A percentile compares a stretch with the other conserved stretches of the same genome.
These are phyloP conservation scores for Epizoanthus stellaris DNA, from an alignment of 92 coral and sea anemone species.

Conservation along the genomic window DNA sequence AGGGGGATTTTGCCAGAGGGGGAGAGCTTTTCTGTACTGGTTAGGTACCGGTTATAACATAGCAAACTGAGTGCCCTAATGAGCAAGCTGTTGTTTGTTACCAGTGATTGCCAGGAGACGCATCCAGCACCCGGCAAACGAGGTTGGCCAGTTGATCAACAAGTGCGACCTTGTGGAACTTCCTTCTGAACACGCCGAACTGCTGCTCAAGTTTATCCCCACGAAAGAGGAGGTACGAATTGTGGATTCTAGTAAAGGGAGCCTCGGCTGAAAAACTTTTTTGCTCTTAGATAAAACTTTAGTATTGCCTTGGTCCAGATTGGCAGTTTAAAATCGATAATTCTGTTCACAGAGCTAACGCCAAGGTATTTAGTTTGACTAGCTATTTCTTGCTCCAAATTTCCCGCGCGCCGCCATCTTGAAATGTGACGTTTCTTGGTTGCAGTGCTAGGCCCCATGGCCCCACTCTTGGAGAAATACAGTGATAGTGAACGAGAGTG, in stretches of 20 bases:
- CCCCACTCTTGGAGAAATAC: too few relatives aligned
- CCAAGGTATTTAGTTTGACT: too few relatives aligned
- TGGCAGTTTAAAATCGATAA: too few relatives aligned
- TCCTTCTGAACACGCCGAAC: constrained; percentile 93
- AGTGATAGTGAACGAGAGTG: too few relatives aligned
- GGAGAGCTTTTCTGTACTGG: neutral
- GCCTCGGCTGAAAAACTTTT: too few relatives aligned
- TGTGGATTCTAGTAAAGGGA: neutral
- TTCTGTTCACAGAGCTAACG: too few relatives aligned
- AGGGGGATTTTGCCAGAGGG: neutral
- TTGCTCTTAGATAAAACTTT: too few relatives aligned
- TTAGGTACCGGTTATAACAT: neutral
- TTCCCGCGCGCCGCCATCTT: too few relatives aligned
- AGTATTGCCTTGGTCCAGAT: too few relatives aligned
- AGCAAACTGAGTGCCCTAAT: neutral
- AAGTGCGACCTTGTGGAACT: constrained; percentile 93
- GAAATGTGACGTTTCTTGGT: too few relatives aligned
- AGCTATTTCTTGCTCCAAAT: too few relatives aligned
- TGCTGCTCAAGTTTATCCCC: constrained; percentile 93
- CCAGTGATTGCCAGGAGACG: constrained; percentile 97
- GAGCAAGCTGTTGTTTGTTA: neutral
- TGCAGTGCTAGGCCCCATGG: too few relatives aligned
- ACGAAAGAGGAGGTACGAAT: constrained; percentile 92
- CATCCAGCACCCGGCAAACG: constrained; percentile 85
- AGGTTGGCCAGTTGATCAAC: constrained; percentile 74